Evolutionary conservation across 1,140 invertebrate species (phyloP), one percentile per base, ranked within the genome.

Genomic region (Tribolium madens): DNA sequence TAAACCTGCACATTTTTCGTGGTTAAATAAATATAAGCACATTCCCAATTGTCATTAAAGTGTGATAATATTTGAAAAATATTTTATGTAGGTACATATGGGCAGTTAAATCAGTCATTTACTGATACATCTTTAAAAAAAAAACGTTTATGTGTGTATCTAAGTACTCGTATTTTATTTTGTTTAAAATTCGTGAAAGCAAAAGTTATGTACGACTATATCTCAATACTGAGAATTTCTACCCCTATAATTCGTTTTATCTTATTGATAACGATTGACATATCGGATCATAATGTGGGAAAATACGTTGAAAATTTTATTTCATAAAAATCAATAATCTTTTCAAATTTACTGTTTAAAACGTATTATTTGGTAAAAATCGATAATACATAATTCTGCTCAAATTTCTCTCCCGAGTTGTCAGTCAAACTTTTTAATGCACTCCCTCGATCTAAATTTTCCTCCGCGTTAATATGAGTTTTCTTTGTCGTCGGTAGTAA

Each of bases 361-460:
- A 3, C 18, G 18, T 9, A 17, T 14, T 18, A 57, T 6, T 31
- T 64, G 12, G 31, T 71, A 50, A 46, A 50, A 48, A 71, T 71
- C 36, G 13, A 47, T 46, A 71, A 42, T 4, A 78, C 74, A 80
- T 78, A 69, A 80, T 80, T 80, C 75, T 75, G 15, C 72, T 73
- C 31, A 80, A 80, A 78, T 80, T 78, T 78, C 75, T 78, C 78
- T 80, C 74, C 78, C 73, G 74, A 77, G 52, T 78, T 78, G 77
- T 77, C 78, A 78, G 78, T 80, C 71, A 81, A 80, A 77, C 70
- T 75, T 79, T 72, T 77, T 81, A 81, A 81, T 81, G 78, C 80
- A 81, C 50, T 78, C 48, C 42, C 48, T 76, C 69, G 64, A 52
- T 60, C 71, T 76, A 68, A 73, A 73, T 75, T 75, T 68, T 79